Base-by-base conservation (phyloP, 2,888 invertebrate genomes). In the Philopedon plagiatum region DNA sequence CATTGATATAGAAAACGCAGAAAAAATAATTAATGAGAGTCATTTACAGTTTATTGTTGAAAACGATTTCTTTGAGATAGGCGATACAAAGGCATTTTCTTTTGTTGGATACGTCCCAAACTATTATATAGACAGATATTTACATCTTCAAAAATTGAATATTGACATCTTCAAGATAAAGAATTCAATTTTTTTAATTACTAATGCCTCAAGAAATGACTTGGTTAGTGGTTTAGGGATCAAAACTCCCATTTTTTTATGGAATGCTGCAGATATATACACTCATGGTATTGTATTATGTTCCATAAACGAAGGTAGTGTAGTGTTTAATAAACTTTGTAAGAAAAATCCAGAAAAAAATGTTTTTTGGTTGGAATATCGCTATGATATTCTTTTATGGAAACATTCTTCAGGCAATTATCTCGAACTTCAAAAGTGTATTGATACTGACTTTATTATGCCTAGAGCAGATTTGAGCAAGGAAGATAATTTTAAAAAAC, bases 61-160 rank as follows among this genome's bases (percentile, higher is more conserved):
- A 57, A 19, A 37, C 3, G 41, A 65, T 8, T 7, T 19, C 7
- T 46, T 73, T 13, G n/a, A 54, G 15, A 41, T 73, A n/a, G 73
- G 73, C 5, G 61, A 73, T 34, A 15, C 15, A 0, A 56, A 70
- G 13, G n/a, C n/a, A n/a, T n/a, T n/a, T n/a, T n/a, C n/a, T n/a
- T n/a, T n/a, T n/a, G n/a, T n/a, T n/a, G n/a, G n/a, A n/a, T n/a
- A n/a, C n/a, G n/a, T n/a, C n/a, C n/a, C n/a, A n/a, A n/a, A n/a
- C n/a, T n/a, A n/a, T n/a, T n/a, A n/a, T n/a, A n/a, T n/a, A n/a
- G n/a, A n/a, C n/a, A n/a, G n/a, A n/a, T n/a, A n/a, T n/a, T 37
- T 73, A 11, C 41, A 54, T 37, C 11, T 15, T 9, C 73, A 73
- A 34, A 46, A 15, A 19, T 8, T 73, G 19, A 64, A 56, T 1